Base-by-base conservation (phyloP, 2,797 vertebrate species). In the Aselliscus stoliczkanus region DNA sequence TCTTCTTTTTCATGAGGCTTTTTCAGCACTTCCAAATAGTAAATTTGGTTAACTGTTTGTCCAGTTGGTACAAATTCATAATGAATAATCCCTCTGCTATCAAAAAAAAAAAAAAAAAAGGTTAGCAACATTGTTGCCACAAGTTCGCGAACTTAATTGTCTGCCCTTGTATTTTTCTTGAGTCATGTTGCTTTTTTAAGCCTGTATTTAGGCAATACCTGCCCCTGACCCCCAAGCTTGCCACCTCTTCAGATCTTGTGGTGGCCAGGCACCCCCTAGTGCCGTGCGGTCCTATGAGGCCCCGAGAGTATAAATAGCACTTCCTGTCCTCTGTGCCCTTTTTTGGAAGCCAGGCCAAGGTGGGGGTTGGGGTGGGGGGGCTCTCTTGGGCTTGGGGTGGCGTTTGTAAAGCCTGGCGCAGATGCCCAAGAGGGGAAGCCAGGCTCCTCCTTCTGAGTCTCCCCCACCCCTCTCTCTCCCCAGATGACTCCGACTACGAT, bases 401-500 rank as follows among this genome's bases (percentile, higher is more conserved):
- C 37, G 31, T 70, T 69, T 79, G 64, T 86, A 70, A 91, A 79
- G 39, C 52, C 56, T 50, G 58, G 29, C 31, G 25, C 8, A 69
- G 47, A 75, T 56, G 31, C n/a, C 13, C 0, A 2, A n/a, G 54
- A 84, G 44, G 79, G 60, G 50, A 29, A 18, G 56, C 58, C 64
- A 47, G 17, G 58, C 47, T 80, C 77, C 72, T 94, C 47, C 52
- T 47, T 73, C 90, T 81, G 65, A 96, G 31, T 29, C 31, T 73
- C 64, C 4, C 69, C 4, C 3, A 31, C 7, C 76, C 23, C 0
- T 37, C 5, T 95, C 0, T 93, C 62, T 92, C 60, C 58, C 52
- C 85, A 95, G 98, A 97, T 13, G 97, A 98, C 65, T 96, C 97
- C 14, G 97, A 98, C 94, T 98, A 98, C 1, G 98, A 98, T 84